Base-by-base conservation (phyloP, 2,113 vertebrate genomes). In the Blennius ocellaris region DNA sequence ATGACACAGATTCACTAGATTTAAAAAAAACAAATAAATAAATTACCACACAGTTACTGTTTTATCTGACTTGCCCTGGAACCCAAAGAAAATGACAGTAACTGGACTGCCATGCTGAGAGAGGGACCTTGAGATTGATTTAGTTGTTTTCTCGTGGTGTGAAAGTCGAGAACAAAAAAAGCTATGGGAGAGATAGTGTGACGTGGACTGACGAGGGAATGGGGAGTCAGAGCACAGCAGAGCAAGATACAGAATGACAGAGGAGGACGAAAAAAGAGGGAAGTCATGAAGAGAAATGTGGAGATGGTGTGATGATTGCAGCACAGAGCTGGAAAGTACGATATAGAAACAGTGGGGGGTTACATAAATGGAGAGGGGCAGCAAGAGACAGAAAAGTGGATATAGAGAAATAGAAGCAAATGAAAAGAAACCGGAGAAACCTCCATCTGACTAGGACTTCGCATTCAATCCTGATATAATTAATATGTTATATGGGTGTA, bases 191-290 rank as follows among this genome's bases (percentile, higher is more conserved):
- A 78, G 54, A 70, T 38, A 68, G 68, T 44, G 71, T 47, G 43
- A 83, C 50, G 52, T 47, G 21, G 65, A 69, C 52, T 45, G 69
- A 68, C 64, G 21, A 65, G 67, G 60, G 55, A 60, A 78, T 72
- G 55, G 58, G 38, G 78, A 78, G 67, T 82, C 56, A 49, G 51
- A 59, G 69, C 44, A 40, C 2, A 3, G 38, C 2, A 10, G 66
- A 76, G 30, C 6, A 36, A 76, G 65, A 83, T 74, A 56, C 7
- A 48, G 82, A 86, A 68, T 77, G 85, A 84, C 79, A 87, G 69
- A 64, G 65, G 44, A 45, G 59, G 48, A 40, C 12, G 21, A 30
- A 51, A 66, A 71, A 60, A 79, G 37, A 59, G 48, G 43, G 50
- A 57, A 60, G 61, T 69, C 51, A 55, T 12, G 16, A 37, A 82